Evolutionary conservation across 2,113 vertebrate species (phyloP).

Genomic region (Scomber japonicus): DNA sequence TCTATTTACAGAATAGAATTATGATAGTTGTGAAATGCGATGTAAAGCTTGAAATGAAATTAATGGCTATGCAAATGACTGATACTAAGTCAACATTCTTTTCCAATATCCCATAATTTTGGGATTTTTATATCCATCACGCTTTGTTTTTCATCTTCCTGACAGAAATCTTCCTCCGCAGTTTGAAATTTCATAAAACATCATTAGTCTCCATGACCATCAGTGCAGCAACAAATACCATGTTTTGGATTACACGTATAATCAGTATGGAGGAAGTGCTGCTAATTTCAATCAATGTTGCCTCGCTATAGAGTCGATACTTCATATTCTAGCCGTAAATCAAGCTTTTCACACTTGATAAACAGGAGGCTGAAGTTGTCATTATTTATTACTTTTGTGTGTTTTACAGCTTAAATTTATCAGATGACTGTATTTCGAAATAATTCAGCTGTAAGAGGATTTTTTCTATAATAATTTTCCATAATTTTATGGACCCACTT

Average conservation of each 20-base stretch:
- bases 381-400: slow-evolving; percentile 55
- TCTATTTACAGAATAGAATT: not conserved
- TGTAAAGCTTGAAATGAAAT: too few species aligned
- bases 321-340: slow-evolving; percentile 19
- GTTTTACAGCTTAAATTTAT: slow-evolving; percentile 44
- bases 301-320: not conserved
- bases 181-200: not conserved
- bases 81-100: too few species aligned
- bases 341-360: slow-evolving; percentile 32
- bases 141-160: not conserved
- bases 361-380: slow-evolving; percentile 23
- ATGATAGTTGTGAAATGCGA: too few species aligned
- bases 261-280: not conserved
- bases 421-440: slow-evolving; percentile 48
- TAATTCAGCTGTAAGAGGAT: slow-evolving; percentile 36
- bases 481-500: slow-evolving; percentile 63
- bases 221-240: not conserved
- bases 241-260: not conserved
- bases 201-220: not conserved
- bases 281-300: slow-evolving; percentile 2
- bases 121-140: not conserved
- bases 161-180: not conserved
- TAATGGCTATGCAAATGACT: too few species aligned
- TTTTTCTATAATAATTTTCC: slow-evolving; percentile 63
- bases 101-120: not conserved